Percentiles rank a stretch among this genome's conserved stretches.
Evolutionary conservation across 2,113 vertebrate genomes (phyloP).

Genomic region (Eurypyga helias): DNA sequence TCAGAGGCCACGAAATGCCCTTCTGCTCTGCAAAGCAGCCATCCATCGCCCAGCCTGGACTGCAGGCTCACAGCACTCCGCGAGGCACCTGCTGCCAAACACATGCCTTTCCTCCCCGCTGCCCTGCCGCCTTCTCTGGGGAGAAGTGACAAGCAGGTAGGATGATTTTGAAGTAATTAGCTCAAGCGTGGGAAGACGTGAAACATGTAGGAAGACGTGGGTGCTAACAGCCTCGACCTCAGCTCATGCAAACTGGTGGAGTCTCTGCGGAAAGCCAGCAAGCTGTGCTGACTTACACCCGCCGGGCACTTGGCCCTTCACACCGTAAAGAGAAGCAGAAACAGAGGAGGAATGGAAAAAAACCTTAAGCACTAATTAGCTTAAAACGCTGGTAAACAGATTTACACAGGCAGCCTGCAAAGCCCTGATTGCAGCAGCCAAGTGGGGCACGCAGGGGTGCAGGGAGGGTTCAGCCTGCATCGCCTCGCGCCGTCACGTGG

Average conservation of each 20-base stretch:
- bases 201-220: neutral
- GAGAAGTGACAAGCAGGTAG: neutral
- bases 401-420: neutral
- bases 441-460: neutral
- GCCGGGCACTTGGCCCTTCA: neutral
- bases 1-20: rapidly evolving
- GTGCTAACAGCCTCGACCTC: neutral
- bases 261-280: neutral
- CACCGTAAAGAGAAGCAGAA: neutral
- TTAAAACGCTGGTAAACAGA: neutral
- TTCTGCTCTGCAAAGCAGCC: neutral
- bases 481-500: neutral
- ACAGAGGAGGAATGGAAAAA: neutral
- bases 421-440: neutral
- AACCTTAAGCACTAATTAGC: neutral
- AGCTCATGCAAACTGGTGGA: neutral
- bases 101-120: neutral
- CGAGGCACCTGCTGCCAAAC: neutral
- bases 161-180: neutral
- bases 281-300: neutral
- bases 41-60: rapidly evolving
- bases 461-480: neutral
- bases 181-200: neutral
- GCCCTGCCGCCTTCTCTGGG: neutral
- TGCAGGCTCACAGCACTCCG: rapidly evolving